These are phyloP conservation scores for Syrmaticus mikado DNA, from an alignment of 2,113 vertebrate species.

Conservation along the genomic window DNA sequence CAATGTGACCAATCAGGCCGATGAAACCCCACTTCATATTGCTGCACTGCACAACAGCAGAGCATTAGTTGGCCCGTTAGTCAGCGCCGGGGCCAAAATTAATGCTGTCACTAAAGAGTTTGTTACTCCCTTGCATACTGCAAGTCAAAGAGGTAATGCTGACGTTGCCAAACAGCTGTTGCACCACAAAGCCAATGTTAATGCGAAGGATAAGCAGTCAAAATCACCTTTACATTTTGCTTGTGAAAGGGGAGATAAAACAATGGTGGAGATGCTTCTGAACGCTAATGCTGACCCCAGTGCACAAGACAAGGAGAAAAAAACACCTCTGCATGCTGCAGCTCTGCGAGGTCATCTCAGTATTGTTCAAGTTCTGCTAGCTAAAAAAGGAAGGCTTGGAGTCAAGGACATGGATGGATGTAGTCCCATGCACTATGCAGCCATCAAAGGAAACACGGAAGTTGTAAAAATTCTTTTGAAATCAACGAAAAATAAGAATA, in stretches of 20 bases:
- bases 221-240: slow-evolving; percentile 81
- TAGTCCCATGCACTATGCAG: slow-evolving; percentile 78
- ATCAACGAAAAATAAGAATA: slow-evolving; percentile 71
- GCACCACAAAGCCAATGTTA: slow-evolving; percentile 69
- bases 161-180: slow-evolving; percentile 72
- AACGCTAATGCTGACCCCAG: slow-evolving; percentile 73
- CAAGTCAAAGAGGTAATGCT: slow-evolving; percentile 67
- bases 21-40: slow-evolving; percentile 76
- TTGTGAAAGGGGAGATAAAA: slow-evolving; percentile 50
- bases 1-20: slow-evolving; percentile 66
- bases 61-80: slow-evolving; percentile 53
- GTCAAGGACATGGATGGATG: slow-evolving; percentile 84
- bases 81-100: slow-evolving; percentile 75
- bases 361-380: slow-evolving; percentile 56
- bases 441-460: slow-evolving; percentile 60
- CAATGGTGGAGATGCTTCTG: slow-evolving; percentile 75
- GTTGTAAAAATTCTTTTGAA: slow-evolving; percentile 62
- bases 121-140: slow-evolving; percentile 76
- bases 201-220: slow-evolving; percentile 71
- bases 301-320: slow-evolving; percentile 77
- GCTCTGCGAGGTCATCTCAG: slow-evolving; percentile 66
- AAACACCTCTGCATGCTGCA: slow-evolving; percentile 79
- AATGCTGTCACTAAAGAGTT: slow-evolving; percentile 70
- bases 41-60: slow-evolving; percentile 69
- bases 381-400: slow-evolving; percentile 65